A percentile compares a stretch with the other conserved stretches of the same genome.
Evolutionary conservation across 2,113 vertebrate species (phyloP).

Genomic region (Colius striatus): DNA sequence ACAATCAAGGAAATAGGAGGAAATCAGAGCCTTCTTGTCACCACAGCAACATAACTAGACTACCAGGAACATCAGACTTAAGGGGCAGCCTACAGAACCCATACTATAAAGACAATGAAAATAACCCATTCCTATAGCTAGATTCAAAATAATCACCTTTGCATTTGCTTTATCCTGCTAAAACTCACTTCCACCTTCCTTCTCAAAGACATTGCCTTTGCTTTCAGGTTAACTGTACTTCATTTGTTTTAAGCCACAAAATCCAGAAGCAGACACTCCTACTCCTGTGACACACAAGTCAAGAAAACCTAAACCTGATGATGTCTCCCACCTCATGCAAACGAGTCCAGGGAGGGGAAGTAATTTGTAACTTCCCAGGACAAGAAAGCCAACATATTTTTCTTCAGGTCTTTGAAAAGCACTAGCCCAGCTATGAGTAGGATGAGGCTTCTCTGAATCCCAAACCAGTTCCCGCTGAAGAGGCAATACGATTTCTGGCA

Average conservation of each 20-base stretch:
- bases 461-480: not conserved
- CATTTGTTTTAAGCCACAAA: not conserved
- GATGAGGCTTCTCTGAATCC: not conserved
- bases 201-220: not conserved
- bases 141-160: not conserved
- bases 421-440: not conserved
- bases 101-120: not conserved
- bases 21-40: not conserved
- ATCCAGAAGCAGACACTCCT: not conserved
- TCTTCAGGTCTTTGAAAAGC: not conserved
- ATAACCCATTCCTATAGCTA: not conserved
- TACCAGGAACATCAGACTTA: not conserved
- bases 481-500: not conserved
- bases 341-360: not conserved
- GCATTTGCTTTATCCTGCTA: not conserved
- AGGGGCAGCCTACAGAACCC: not conserved
- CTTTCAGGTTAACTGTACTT: not conserved
- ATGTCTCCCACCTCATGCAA: not conserved
- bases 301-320: not conserved
- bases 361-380: not conserved
- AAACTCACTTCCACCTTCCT: not conserved
- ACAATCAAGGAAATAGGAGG: not conserved
- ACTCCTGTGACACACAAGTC: not conserved
- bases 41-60: not conserved
- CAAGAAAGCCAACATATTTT: not conserved